These are phyloP conservation scores for Pachyseris speciosa DNA, from an alignment of 64 coral and sea anemone species.

Conservation along the genomic window DNA sequence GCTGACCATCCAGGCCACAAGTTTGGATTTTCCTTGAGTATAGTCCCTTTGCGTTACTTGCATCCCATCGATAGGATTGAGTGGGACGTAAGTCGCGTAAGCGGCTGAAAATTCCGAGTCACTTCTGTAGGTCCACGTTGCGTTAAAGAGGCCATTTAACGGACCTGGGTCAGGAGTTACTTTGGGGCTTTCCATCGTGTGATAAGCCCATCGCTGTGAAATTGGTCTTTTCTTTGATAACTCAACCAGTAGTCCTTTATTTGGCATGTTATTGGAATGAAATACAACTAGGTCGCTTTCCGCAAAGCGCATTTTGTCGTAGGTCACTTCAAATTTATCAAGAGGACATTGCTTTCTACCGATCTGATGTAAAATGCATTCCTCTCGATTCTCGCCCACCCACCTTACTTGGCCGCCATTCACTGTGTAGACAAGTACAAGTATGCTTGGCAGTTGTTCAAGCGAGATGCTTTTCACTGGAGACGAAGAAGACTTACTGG, in stretches of 20 bases:
- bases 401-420: background rate
- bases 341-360: conserved; percentile 8
- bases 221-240: background rate
- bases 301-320: background rate
- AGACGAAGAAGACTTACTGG: background rate
- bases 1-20: conserved; percentile 19
- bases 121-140: conserved; percentile 10
- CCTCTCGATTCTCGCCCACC: conserved; percentile 2
- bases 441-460: background rate
- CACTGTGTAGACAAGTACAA: background rate
- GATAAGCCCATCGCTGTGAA: conserved; percentile 10
- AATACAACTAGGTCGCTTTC: conserved; percentile 19
- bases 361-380: background rate
- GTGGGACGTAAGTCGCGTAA: background rate
- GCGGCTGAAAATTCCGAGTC: conserved; percentile 23
- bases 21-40: background rate
- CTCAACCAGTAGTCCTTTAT: background rate
- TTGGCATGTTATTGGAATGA: conserved; percentile 6
- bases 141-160: background rate
- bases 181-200: conserved; percentile 1
- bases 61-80: background rate
- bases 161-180: background rate
- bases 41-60: background rate
- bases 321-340: conserved; percentile 9
- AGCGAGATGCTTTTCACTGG: background rate